These are phyloP conservation scores for Rhopalosiphum padi DNA, from an alignment of 1,140 invertebrate species.

Conservation along the genomic window DNA sequence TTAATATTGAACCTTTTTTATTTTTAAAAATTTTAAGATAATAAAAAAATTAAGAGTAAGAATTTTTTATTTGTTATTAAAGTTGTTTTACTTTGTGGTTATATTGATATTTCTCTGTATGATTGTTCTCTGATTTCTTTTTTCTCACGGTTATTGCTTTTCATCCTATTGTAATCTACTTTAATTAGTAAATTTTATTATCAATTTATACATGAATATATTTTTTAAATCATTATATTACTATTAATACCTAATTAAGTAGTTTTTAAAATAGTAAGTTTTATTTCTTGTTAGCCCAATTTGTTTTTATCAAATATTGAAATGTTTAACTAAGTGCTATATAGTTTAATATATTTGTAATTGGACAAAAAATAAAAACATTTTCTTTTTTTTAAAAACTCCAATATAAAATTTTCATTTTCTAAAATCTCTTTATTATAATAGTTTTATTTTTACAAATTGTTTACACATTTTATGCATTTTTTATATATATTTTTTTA, in stretches of 20 bases:
- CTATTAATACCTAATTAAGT: background rate
- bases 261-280: background rate
- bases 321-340: background rate
- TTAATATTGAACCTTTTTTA: background rate
- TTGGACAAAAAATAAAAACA: background rate
- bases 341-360: background rate
- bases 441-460: conserved; percentile 40
- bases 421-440: conserved; percentile 42
- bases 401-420: conserved; percentile 27
- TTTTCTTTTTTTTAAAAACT: conserved; percentile 19
- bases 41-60: background rate
- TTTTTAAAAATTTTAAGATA: background rate
- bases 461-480: conserved; percentile 30
- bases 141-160: background rate
- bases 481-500: background rate
- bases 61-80: background rate
- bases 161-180: background rate
- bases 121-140: background rate
- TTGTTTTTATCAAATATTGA: background rate
- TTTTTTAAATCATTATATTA: background rate
- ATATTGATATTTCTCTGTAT: background rate
- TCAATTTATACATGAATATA: background rate
- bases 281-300: background rate
- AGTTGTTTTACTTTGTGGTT: background rate
- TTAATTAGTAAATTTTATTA: background rate